Conservation (phyloP, 1,140 invertebrate species). For the Globodera rostochiensis region DNA sequence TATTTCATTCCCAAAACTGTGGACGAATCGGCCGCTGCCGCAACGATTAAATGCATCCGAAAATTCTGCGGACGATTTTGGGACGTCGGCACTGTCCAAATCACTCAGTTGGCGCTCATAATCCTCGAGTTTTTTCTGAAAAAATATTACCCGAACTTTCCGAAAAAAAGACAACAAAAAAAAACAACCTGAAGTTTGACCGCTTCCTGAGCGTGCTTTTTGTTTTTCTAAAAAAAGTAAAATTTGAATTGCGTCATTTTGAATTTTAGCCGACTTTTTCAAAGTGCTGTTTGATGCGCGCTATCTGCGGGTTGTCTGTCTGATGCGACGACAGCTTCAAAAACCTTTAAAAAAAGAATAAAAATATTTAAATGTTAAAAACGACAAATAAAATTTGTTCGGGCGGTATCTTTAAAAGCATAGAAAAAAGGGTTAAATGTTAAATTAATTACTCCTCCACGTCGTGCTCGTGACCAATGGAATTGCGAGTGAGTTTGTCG, state of each 20-base stretch:
- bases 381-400: neutral
- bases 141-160: slow-evolving; percentile 9
- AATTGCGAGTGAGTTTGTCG: slow-evolving; percentile 54
- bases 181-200: slow-evolving; percentile 50
- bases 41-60: slow-evolving; percentile 12
- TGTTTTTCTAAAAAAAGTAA: slow-evolving; percentile 43
- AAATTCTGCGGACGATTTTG: slow-evolving; percentile 1
- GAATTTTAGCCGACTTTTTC: slow-evolving; percentile 16
- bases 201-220: slow-evolving; percentile 55
- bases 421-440: neutral
- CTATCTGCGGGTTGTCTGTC: slow-evolving; percentile 53
- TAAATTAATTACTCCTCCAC: slow-evolving; percentile 43
- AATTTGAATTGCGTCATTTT: no score
- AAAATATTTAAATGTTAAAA: slow-evolving; percentile 10
- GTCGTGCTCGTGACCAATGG: slow-evolving; percentile 52
- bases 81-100: slow-evolving; percentile 37
- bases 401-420: no score
- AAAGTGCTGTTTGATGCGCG: slow-evolving; percentile 53
- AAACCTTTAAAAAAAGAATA: neutral
- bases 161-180: slow-evolving; percentile 29
- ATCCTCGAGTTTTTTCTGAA: slow-evolving; percentile 55
- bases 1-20: slow-evolving; percentile 58
- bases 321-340: slow-evolving; percentile 26
- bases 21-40: slow-evolving; percentile 42
- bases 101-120: slow-evolving; percentile 46